Base-by-base conservation (phyloP, 1,140 invertebrate species). In the Patella vulgata region DNA sequence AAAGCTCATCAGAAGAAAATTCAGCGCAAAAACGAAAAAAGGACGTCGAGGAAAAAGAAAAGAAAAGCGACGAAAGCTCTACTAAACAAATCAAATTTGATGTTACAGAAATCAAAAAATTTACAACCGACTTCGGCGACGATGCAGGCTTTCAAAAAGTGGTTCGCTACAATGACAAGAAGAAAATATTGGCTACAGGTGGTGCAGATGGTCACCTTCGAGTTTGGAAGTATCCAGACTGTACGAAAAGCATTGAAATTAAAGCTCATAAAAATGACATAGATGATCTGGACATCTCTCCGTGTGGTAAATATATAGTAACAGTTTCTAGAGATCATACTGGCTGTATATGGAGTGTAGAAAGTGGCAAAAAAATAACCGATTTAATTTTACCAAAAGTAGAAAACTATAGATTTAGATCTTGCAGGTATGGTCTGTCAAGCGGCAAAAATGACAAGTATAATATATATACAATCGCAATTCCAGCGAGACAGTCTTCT, bases 201-300 rank as follows among this genome's bases (percentile, higher is more conserved):
- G 95, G 96, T 28, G 90, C 91, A 2, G 95, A 98, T 86, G 93
- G 94, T 11, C 87, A 89, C 74, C 82, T 98, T 21, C 87, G 95
- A 66, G 75, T 97, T 3, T 99, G 96, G 96, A 89, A 90, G 70
- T 95, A 94, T 82, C 94, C 94, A 14, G 88, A 90, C 69, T 86
- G 95, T 78, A 86, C 88, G 43, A 87, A 90, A 74, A 68, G 89
- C 21, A 86, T 88, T 70, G 89, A 91, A 64, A 84, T 97, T 23
- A 82, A 89, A 66, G 90, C 88, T 30, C 93, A 95, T 74, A 87
- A 83, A 31, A 91, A 91, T 82, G 93, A 95, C 86, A 90, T 97
- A 59, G 95, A 97, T 82, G 95, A 97, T 82, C 78, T 98, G 40
- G 94, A 96, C 84, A 92, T 97, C 78, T 93, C 91, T 85, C 89